A percentile compares a stretch with the other conserved stretches of the same genome.
phyloP scores from a whole-genome alignment of 2,888 invertebrate genomes.

The Nomada hirtipes region DNA sequence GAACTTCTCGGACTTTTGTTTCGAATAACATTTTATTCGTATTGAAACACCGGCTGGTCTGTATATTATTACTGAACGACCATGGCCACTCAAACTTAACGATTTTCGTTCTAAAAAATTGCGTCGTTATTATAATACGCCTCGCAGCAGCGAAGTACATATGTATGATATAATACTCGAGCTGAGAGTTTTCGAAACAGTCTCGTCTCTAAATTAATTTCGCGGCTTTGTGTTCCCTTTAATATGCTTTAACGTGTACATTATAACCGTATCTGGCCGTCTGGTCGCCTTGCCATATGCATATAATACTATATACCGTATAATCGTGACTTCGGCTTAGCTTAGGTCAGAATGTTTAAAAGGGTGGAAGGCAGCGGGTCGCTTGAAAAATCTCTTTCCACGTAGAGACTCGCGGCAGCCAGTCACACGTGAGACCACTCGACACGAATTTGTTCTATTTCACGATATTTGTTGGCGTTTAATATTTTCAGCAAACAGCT shows the following conservation, averaged over 20 bases:
- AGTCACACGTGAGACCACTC: slow-evolving; percentile 75
- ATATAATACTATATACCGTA: not conserved
- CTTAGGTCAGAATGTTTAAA: slow-evolving; percentile 63
- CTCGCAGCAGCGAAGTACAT: not conserved
- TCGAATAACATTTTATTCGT: slow-evolving; percentile 13
- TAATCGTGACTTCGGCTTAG: slow-evolving; percentile 54
- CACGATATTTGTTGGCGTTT: slow-evolving; percentile 77
- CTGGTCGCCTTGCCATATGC: not conserved
- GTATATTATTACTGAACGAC: slow-evolving; percentile 6
- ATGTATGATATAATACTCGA: slow-evolving; percentile 5
- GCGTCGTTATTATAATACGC: not conserved
- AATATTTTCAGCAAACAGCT: slow-evolving; percentile 80
- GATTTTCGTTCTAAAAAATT: slow-evolving; percentile 39
- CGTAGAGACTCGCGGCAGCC: slow-evolving; percentile 71
- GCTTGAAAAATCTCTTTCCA: slow-evolving; percentile 59
- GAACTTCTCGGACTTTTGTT: not conserved
- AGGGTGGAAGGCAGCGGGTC: slow-evolving; percentile 60
- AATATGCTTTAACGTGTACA: slow-evolving; percentile 38
- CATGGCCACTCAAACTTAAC: slow-evolving; percentile 1
- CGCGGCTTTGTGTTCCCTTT: slow-evolving; percentile 29
- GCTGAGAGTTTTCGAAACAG: slow-evolving; percentile 1
- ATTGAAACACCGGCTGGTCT: not conserved
- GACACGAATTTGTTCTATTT: slow-evolving; percentile 78
- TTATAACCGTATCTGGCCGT: slow-evolving; percentile 28
- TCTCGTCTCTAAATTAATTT: slow-evolving; percentile 30